phyloP scores from a whole-genome alignment of 2,888 invertebrate species.

The Suillia variegata region DNA sequence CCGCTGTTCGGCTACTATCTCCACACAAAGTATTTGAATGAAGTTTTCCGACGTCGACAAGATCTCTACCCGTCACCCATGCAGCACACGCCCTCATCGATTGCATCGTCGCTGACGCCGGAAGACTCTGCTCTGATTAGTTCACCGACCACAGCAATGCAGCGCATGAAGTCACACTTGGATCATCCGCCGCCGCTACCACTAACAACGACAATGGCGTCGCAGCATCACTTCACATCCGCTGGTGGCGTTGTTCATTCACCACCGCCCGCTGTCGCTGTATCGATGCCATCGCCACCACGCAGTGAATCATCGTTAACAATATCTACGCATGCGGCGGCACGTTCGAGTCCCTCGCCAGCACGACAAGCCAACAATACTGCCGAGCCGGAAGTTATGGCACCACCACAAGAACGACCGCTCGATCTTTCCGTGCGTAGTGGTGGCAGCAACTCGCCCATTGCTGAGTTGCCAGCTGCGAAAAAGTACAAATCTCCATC shows the following conservation, averaged over 20 bases:
- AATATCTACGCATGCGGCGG: constrained; percentile 30
- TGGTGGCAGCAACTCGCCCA: constrained; percentile 30
- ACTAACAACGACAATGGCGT: constrained; percentile 28
- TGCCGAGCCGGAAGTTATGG: constrained; percentile 41
- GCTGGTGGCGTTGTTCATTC: constrained; percentile 39
- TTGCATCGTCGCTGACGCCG: constrained; percentile 50
- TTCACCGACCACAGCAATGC: constrained; percentile 39
- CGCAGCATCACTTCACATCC: constrained; percentile 32
- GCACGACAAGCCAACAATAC: constrained; percentile 27
- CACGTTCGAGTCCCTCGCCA: constrained; percentile 42
- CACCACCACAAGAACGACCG: constrained; percentile 79
- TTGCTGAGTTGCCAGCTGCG: constrained; percentile 24
- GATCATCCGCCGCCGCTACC: constrained; percentile 35
- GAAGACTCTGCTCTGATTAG: too few relatives aligned
- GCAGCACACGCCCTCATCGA: constrained; percentile 57
- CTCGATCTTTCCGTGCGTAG: constrained; percentile 79
- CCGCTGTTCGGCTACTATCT: constrained; percentile 67
- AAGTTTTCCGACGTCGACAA: constrained; percentile 66
- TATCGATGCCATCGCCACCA: constrained; percentile 52
- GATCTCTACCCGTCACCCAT: constrained; percentile 64
- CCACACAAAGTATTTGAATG: constrained; percentile 69
- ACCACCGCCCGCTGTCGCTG: constrained; percentile 37
- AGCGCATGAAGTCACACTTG: constrained; percentile 25
- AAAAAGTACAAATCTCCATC: constrained; percentile 50
- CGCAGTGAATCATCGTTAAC: constrained; percentile 54